Evolutionary conservation across 2,797 vertebrate species (phyloP).

Genomic region (Potorous gilbertii): DNA sequence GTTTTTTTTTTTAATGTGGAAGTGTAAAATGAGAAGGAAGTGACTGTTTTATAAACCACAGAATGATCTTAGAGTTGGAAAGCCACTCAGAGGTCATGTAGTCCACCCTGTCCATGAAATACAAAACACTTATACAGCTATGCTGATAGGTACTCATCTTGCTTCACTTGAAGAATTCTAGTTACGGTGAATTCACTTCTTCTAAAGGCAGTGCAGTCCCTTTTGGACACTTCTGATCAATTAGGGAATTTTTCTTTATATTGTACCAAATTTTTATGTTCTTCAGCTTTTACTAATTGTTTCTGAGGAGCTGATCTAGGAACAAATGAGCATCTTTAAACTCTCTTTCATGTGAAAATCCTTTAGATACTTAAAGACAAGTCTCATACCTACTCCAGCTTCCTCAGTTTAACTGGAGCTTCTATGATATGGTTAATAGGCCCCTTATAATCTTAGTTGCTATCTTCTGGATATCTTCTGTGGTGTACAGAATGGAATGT

Average conservation of each 20-base stretch:
- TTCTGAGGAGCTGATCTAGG: not conserved
- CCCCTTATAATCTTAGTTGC: not conserved
- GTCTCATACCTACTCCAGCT: not conserved
- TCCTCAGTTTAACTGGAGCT: not conserved
- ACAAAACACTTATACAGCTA: not conserved
- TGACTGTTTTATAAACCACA: not conserved
- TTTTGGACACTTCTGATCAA: not conserved
- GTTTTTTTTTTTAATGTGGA: not conserved
- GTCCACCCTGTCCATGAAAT: not conserved
- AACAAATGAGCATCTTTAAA: not conserved
- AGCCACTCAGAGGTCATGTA: not conserved
- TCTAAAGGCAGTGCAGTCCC: not conserved
- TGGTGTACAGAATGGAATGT: not conserved
- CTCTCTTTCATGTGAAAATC: not conserved
- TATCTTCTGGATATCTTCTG: not conserved
- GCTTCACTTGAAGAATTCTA: not conserved
- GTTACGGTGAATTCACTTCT: not conserved
- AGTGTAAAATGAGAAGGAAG: not conserved
- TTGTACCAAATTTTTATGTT: not conserved
- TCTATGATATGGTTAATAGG: not conserved
- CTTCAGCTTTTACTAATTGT: not conserved
- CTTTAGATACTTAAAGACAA: not conserved
- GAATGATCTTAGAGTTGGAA: not conserved
- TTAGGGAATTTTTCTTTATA: not conserved
- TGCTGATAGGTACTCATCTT: not conserved